Percentiles rank a stretch among this genome's conserved stretches.
Conservation (phyloP, 2,888 invertebrate species). For the Caenorhabditis sp. region DNA sequence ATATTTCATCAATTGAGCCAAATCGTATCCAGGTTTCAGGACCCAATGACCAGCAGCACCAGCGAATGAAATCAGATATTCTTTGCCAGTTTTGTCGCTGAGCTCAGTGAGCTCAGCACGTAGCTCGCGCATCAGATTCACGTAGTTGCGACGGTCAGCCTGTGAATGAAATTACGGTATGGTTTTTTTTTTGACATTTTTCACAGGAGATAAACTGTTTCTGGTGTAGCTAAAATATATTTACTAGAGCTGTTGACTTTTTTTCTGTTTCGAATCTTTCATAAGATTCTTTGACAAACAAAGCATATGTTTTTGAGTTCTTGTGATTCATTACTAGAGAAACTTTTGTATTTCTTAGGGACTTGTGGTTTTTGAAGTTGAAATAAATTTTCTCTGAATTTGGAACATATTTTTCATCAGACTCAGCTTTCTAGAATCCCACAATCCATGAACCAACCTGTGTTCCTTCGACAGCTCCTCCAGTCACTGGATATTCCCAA, state of each 20-base stretch:
- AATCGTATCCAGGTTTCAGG: conserved; percentile 68
- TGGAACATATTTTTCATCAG: too few relatives aligned
- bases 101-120: conserved; percentile 54
- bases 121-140: conserved; percentile 65
- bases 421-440: background rate
- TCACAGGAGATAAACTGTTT: background rate
- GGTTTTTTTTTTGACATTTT: background rate
- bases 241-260: too few relatives aligned
- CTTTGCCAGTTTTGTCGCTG: conserved; percentile 33
- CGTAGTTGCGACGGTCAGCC: conserved; percentile 65
- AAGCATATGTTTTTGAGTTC: too few relatives aligned
- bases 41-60: conserved; percentile 71
- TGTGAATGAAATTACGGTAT: conserved; percentile 8
- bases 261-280: too few relatives aligned
- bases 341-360: too few relatives aligned
- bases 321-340: too few relatives aligned
- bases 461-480: conserved; percentile 61
- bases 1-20: conserved; percentile 60
- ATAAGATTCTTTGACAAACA: too few relatives aligned
- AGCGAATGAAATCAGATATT: conserved; percentile 66
- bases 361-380: too few relatives aligned
- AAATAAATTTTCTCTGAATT: too few relatives aligned
- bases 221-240: too few relatives aligned
- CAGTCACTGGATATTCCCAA: conserved; percentile 71
- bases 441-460: too few relatives aligned